Evolutionary conservation across 2,113 vertebrate species (phyloP).

Genomic region (Tor tambroides): DNA sequence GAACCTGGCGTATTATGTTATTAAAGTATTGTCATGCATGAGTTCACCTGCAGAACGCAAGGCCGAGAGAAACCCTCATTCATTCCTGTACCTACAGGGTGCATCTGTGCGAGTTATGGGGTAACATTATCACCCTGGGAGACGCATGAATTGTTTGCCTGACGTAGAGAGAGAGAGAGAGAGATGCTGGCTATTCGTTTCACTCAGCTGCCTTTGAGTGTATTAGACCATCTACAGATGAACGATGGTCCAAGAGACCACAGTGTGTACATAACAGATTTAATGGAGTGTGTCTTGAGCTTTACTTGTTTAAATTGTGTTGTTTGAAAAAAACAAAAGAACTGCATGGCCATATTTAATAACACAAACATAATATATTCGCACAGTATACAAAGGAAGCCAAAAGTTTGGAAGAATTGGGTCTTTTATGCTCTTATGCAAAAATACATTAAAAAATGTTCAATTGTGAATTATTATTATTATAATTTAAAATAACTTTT

Average conservation of each 20-base stretch:
- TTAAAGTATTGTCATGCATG: constrained; percentile 30
- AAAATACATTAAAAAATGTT: too few species aligned
- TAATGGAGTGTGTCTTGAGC: constrained; percentile 12
- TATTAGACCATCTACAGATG: neutral
- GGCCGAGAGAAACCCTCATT: neutral
- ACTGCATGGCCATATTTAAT: too few species aligned
- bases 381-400: too few species aligned
- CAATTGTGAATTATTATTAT: too few species aligned
- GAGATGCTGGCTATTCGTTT: neutral
- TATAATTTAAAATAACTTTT: too few species aligned
- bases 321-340: neutral
- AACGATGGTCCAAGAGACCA: neutral
- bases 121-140: constrained; percentile 4
- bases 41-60: constrained; percentile 25
- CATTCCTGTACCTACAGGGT: constrained; percentile 32
- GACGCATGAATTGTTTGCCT: constrained; percentile 22
- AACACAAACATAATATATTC: too few species aligned
- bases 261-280: neutral
- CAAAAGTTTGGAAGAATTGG: too few species aligned
- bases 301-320: neutral
- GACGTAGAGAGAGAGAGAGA: neutral
- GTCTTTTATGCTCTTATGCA: too few species aligned
- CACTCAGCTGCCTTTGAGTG: constrained; percentile 9
- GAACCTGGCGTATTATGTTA: constrained; percentile 26
- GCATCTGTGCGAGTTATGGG: constrained; percentile 6